Percentiles rank a stretch among this genome's conserved stretches.
Evolutionary conservation across 2,888 invertebrate species (phyloP).

Genomic region (Kryphioiulus occultus): DNA sequence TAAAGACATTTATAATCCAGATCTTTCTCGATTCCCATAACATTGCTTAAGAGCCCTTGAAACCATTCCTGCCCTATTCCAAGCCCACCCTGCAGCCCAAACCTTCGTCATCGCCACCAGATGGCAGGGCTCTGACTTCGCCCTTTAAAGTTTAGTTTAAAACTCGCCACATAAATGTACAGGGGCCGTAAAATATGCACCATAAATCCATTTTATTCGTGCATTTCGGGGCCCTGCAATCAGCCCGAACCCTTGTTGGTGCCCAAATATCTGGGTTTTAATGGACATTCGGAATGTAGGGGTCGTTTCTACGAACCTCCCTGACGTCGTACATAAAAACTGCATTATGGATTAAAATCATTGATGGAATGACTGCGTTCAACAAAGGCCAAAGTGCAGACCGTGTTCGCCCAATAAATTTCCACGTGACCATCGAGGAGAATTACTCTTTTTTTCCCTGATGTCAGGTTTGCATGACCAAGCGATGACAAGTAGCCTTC

Average conservation of each 20-base stretch:
- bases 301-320: background rate
- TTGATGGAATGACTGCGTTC: background rate
- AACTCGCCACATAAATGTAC: background rate
- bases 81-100: too few relatives aligned
- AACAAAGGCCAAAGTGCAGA: slow-evolving; percentile 11
- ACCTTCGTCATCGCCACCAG: background rate
- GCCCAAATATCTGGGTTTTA: background rate
- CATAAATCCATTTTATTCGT: slow-evolving; percentile 23
- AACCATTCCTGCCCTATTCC: too few relatives aligned
- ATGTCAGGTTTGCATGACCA: slow-evolving; percentile 23
- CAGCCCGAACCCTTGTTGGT: background rate
- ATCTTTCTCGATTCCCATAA: too few relatives aligned
- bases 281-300: background rate
- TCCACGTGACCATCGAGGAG: background rate
- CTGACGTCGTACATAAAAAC: slow-evolving; percentile 23
- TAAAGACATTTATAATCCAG: too few relatives aligned
- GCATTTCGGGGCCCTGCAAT: background rate
- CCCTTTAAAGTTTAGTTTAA: background rate
- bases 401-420: slow-evolving; percentile 4
- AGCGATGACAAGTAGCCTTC: background rate
- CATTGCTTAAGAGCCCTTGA: too few relatives aligned
- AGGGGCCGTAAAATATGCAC: background rate
- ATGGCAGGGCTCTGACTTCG: background rate
- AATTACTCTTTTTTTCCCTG: slow-evolving; percentile 23
- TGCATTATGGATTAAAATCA: slow-evolving; percentile 23